A percentile compares a stretch with the other conserved stretches of the same genome.
Evolutionary conservation across 2,888 invertebrate species (phyloP).

Genomic region (Andrena praecox): DNA sequence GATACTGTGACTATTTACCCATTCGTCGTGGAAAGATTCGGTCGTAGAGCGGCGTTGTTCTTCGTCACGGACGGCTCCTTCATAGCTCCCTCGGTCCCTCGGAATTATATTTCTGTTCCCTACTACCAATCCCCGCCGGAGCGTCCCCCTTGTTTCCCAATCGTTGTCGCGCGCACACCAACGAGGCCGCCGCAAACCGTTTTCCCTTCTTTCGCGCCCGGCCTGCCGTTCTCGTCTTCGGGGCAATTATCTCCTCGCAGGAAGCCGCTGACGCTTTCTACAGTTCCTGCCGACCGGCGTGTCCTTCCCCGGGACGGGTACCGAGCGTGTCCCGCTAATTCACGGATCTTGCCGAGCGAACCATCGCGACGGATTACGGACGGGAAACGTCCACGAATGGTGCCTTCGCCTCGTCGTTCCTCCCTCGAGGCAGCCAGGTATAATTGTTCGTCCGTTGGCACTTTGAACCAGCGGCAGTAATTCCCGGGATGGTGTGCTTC

Average conservation of each 20-base stretch:
- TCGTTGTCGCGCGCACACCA: background rate
- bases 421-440: background rate
- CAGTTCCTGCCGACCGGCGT: background rate
- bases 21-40: conserved; percentile 73
- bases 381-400: background rate
- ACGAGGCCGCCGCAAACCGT: background rate
- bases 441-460: conserved; percentile 17
- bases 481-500: conserved; percentile 27
- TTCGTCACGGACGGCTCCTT: conserved; percentile 75
- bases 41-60: conserved; percentile 46
- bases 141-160: background rate
- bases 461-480: background rate
- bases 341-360: background rate
- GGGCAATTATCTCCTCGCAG: background rate
- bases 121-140: background rate
- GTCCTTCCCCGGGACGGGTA: conserved; percentile 4
- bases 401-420: too few species aligned
- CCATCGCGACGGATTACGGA: conserved; percentile 16
- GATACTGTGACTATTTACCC: conserved; percentile 77
- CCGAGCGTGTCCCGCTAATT: conserved; percentile 7
- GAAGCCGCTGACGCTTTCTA: background rate
- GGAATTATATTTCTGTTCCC: background rate
- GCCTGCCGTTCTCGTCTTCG: background rate
- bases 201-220: background rate
- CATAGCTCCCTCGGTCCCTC: conserved; percentile 64